phyloP scores from a whole-genome alignment of 1,140 invertebrate genomes.

The Belonocnema kinseyi region DNA sequence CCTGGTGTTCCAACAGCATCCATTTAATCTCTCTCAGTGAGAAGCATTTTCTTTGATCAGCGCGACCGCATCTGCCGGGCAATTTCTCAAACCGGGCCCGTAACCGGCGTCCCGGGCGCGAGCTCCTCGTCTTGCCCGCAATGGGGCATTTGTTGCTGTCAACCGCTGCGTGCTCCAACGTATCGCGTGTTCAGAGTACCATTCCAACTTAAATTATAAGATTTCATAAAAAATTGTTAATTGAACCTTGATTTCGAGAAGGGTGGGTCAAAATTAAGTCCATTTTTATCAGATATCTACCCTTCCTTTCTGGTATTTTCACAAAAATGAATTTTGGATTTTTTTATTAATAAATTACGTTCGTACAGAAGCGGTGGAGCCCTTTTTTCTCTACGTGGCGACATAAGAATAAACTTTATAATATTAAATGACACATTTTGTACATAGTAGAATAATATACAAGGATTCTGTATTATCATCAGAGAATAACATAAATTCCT shows the following conservation, averaged over 20 bases:
- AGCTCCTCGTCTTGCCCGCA: conserved; percentile 72
- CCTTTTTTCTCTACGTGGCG: too few species aligned
- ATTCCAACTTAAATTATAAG: conserved; percentile 38
- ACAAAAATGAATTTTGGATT: too few species aligned
- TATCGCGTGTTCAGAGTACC: conserved; percentile 34
- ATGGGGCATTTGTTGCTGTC: conserved; percentile 72
- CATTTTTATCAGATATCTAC: neutral
- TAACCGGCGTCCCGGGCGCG: conserved; percentile 68
- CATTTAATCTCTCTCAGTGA: conserved; percentile 74
- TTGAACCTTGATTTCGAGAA: neutral
- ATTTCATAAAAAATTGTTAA: conserved; percentile 50
- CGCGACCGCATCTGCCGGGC: conserved; percentile 73
- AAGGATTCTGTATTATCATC: too few species aligned
- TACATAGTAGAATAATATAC: too few species aligned
- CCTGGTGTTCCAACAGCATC: conserved; percentile 70
- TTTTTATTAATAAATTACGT: too few species aligned
- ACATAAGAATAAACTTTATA: too few species aligned
- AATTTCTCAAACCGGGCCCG: conserved; percentile 71
- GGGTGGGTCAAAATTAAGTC: neutral
- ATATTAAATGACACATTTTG: too few species aligned
- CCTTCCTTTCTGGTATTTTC: too few species aligned
- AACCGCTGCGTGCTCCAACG: conserved; percentile 54
- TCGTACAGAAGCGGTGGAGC: too few species aligned
- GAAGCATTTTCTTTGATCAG: conserved; percentile 74
- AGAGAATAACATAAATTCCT: too few species aligned